Base-by-base conservation (phyloP, 2,888 invertebrate genomes). In the Helicoverpa assulta region DNA sequence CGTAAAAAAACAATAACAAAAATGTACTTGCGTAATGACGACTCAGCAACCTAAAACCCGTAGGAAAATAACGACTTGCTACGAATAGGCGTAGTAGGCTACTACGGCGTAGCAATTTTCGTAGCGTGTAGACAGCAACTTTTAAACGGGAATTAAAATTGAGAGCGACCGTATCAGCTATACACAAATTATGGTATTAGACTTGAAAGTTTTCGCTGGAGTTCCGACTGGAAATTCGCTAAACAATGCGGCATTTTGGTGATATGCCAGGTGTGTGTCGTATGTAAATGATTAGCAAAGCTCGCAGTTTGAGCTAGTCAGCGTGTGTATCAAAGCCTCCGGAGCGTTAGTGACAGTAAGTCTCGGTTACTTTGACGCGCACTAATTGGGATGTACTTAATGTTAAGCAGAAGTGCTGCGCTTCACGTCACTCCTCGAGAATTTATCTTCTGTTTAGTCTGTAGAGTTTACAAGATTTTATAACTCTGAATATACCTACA, bases 331-430 rank as follows among this genome's bases (percentile, higher is more conserved):
- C 40, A 66, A 70, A 77, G 59, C 62, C 29, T 66, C 47, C 19
- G 43, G 16, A 57, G 54, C 55, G 59, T 43, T 40, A 77, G 73
- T 62, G 73, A 56, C 65, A 77, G 68, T 57, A 54, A 63, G 10
- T 53, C 50, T n/a, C 5, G 47, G 26, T 54, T 52, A 58, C 69
- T 82, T 78, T 76, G 72, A 75, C 37, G 57, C 21, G 57, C 68
- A 37, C 59, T 81, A 75, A 82, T 81, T 82, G 67, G 71, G 33
- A 71, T 58, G 54, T 68, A 60, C 62, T 63, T 54, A 52, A 68
- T 51, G 63, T 26, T 60, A 52, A 64, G 37, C 50, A 63, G 43
- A 21, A 60, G 59, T 51, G 21, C 55, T 63, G 10, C 5, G 51
- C 40, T 50, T 5, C 2, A 43, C 0, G n/a, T 14, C 53, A 43